Evolutionary conservation across 2,113 vertebrate genomes (phyloP).

Genomic region (Caloenas nicobarica): DNA sequence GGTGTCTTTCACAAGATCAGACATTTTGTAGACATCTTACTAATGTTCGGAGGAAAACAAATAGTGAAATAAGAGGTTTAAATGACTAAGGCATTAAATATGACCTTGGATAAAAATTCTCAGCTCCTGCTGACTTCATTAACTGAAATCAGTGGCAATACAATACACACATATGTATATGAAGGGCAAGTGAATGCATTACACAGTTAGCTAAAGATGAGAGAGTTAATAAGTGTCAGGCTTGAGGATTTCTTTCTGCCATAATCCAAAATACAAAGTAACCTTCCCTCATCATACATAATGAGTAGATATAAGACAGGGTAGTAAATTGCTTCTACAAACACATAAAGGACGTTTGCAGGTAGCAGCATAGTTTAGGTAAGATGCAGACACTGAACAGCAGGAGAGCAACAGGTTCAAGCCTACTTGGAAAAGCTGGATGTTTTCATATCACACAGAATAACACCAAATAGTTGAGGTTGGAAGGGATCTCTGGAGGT

Average conservation of each 20-base stretch:
- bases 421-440: not conserved
- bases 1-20: not conserved
- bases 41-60: not conserved
- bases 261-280: not conserved
- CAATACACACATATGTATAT: not conserved
- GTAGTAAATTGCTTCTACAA: not conserved
- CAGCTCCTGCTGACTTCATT: not conserved
- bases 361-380: not conserved
- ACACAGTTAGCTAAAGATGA: not conserved
- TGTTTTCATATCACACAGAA: not conserved
- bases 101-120: not conserved
- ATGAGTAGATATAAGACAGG: not conserved
- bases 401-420: not conserved
- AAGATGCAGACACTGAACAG: not conserved
- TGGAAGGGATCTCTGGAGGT: not conserved
- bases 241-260: not conserved
- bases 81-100: not conserved
- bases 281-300: not conserved
- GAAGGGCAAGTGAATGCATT: not conserved
- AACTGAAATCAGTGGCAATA: not conserved
- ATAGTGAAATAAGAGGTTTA: conserved; percentile 3
- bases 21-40: not conserved
- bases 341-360: not conserved
- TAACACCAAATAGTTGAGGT: not conserved
- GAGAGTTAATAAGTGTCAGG: not conserved